Base-by-base conservation (phyloP, 2,797 vertebrate species). In the Neomorphus geoffroyi region DNA sequence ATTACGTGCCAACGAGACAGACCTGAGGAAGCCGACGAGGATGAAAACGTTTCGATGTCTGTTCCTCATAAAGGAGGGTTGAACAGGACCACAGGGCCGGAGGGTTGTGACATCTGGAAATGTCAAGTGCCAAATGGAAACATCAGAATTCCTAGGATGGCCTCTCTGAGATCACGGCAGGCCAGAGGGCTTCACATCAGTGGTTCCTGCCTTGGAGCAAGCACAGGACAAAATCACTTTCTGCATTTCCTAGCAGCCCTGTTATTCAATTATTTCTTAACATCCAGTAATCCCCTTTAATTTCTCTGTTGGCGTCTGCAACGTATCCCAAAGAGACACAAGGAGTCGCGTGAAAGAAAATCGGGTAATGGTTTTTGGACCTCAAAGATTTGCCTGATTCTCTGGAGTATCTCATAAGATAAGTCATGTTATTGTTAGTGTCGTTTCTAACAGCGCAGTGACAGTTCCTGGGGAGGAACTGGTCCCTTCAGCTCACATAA, bases 181-280 rank as follows among this genome's bases (percentile, higher is more conserved):
- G 17, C 26, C 26, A 73, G 64, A 41, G 3, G 18, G 18, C 58
- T 72, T 12, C 1, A 2, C 1, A 0, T 32, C 51, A 26, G 9
- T 9, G 5, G 26, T 11, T 93, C 46, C 45, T 90, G 50, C 41
- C 86, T 60, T 71, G 57, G 14, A 86, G 30, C 45, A 78, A 71
- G 11, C 23, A 43, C 2, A 5, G 37, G 37, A 53, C 26, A 69
- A 81, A 90, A 80, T 13, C 0, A 32, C 18, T 46, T 82, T 51
- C 33, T 56, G 18, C 17, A 33, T 35, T 88, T 43, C n/a, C 32
- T 45, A 35, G 10, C 61, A 67, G 13, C 48, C 14, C 39, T 67
- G 21, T 45, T 73, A 35, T 57, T 69, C 74, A 75, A 33, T 33
- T 1, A 30, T 46, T 57, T 43, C 50, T 46, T 48, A 61, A 28